Percentiles rank a stretch among this genome's conserved stretches.
Evolutionary conservation across 2,888 invertebrate genomes (phyloP).

Genomic region (Cerastis rubricosa): DNA sequence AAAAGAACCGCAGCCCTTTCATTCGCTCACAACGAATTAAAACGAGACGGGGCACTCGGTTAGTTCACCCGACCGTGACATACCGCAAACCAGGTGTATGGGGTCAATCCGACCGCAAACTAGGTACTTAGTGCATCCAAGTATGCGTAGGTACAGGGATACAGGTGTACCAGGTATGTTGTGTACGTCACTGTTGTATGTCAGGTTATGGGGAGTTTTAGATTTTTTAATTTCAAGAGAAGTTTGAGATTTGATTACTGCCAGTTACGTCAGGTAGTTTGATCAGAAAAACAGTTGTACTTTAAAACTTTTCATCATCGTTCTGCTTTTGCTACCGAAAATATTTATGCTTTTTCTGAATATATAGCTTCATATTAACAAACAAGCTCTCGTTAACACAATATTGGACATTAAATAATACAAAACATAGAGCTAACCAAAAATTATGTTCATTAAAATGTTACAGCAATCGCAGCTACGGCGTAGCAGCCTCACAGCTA

Average conservation of each 20-base stretch:
- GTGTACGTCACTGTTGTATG: neutral
- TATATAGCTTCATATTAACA: neutral
- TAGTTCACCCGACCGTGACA: conserved; percentile 15
- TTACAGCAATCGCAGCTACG: neutral
- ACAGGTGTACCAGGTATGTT: neutral
- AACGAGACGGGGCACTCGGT: conserved; percentile 32
- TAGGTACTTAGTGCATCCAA: conserved; percentile 29
- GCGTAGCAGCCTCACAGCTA: neutral
- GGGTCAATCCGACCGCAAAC: conserved; percentile 47
- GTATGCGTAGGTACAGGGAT: neutral
- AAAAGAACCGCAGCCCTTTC: conserved; percentile 26
- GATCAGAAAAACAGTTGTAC: neutral
- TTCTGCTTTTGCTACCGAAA: neutral
- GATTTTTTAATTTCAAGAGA: neutral
- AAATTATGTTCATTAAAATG: neutral
- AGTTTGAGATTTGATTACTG: neutral
- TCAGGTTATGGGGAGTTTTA: neutral
- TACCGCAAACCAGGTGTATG: conserved; percentile 46
- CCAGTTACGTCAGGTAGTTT: neutral
- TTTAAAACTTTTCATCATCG: neutral
- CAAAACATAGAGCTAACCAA: neutral
- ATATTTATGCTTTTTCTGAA: too few species aligned
- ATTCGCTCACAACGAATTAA: conserved; percentile 21
- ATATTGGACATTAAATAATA: too few species aligned
- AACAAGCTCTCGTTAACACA: neutral